Evolutionary conservation across 2,888 invertebrate species (phyloP), one percentile per base, ranked within the genome.

Genomic region (Acrobasis consociella): DNA sequence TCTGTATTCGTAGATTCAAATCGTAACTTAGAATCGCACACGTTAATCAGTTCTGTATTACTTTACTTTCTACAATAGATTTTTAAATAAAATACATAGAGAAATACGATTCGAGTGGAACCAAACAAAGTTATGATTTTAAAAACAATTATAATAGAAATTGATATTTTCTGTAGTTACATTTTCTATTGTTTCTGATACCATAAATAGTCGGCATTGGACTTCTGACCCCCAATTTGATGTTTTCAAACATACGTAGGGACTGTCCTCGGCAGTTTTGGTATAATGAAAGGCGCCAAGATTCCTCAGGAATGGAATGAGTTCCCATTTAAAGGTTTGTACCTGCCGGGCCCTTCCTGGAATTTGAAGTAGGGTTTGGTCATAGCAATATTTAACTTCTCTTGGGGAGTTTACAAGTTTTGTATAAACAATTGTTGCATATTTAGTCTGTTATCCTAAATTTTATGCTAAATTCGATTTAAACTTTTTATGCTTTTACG

Each of bases 321-420:
- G 7, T 13, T 46, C n/a, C 56, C 49, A 60, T 66, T 60, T 58
- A 62, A 62, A 60, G 42, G 49, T 62, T 64, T 64, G 51, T 66
- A 66, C 66, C 66, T 66, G 66, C 42, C 38, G 49, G 38, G 49
- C 51, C 53, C 60, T 66, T 66, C 66, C 62, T 10, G 62, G 66
- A 66, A 66, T 61, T 31, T 16, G 60, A 22, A 53, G 42, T 46
- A 37, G 46, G 55, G 50, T 50, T 66, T 58, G 60, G 5, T 42
- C 59, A 38, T 11, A 65, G 53, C n/a, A 55, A 39, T 39, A 39
- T 46, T 46, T 46, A 1, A n/a, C 13, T 51, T 22, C 31, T 22
- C 31, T 31, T 31, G 13, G 52, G 51, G 31, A 42, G 46, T 42
- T 51, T 9, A 17, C 50, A 17, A 10, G 13, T 52, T 31, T 2